Evolutionary conservation across 2,113 vertebrate species (phyloP).

Genomic region (Pteronura brasiliensis): DNA sequence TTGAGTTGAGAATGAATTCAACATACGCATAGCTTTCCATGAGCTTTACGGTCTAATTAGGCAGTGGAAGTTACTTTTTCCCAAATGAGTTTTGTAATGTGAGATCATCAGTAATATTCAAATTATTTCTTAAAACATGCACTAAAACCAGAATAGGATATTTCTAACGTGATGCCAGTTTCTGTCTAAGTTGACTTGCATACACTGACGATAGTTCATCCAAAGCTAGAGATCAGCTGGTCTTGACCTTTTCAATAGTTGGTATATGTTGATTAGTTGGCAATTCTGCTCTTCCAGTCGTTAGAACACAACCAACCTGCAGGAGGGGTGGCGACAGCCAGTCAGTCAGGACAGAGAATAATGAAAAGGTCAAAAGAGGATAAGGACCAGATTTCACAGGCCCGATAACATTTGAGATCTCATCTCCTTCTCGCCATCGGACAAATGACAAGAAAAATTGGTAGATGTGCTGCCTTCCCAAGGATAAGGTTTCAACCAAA

Average conservation of each 20-base stretch:
- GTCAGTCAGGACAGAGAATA: conserved; percentile 54
- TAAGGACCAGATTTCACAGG: conserved; percentile 30
- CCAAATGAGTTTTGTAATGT: background rate
- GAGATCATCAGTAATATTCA: background rate
- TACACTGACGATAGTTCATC: background rate
- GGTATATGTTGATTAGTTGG: conserved; percentile 48
- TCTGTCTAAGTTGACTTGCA: background rate
- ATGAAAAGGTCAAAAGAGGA: conserved; percentile 71
- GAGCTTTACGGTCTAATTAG: background rate
- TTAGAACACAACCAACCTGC: conserved; percentile 22
- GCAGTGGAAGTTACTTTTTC: background rate
- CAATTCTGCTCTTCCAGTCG: conserved; percentile 15
- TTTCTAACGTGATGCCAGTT: background rate
- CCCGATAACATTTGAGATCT: conserved; percentile 37
- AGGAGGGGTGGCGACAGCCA: conserved; percentile 21
- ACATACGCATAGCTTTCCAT: background rate
- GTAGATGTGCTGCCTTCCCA: background rate
- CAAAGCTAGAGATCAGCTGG: background rate
- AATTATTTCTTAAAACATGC: background rate
- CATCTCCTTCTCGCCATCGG: conserved; percentile 25
- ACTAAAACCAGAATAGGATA: background rate
- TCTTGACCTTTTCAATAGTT: conserved; percentile 63
- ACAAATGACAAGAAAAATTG: conserved; percentile 42
- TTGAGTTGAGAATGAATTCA: background rate
- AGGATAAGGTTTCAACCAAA: background rate